Evolutionary conservation across 1,140 invertebrate genomes (phyloP).

Genomic region (Druon quercuslanigerum): DNA sequence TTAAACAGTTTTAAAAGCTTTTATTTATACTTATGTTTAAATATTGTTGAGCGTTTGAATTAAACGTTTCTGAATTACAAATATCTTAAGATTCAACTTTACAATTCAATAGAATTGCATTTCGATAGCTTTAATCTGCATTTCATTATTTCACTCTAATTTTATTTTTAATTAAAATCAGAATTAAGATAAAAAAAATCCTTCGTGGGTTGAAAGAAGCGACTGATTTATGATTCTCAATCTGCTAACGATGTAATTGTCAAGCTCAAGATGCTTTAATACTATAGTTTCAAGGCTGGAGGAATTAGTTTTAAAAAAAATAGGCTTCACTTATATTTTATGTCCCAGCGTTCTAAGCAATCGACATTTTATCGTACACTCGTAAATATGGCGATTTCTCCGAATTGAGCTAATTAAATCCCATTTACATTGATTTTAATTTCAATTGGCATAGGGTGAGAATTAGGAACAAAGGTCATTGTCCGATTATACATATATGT

Average conservation of each 20-base stretch:
- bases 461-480: slow-evolving; percentile 9
- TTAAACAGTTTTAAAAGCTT: too few relatives aligned
- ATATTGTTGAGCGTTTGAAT: too few relatives aligned
- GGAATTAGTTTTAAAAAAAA: neutral
- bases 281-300: neutral
- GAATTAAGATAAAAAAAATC: neutral
- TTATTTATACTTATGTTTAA: too few relatives aligned
- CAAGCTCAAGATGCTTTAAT: slow-evolving; percentile 4
- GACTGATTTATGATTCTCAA: slow-evolving; percentile 1
- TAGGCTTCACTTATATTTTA: neutral
- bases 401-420: too few relatives aligned
- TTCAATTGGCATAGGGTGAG: neutral
- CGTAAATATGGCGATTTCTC: too few relatives aligned
- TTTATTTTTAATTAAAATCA: neutral
- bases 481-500: neutral
- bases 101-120: too few relatives aligned
- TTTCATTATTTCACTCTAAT: neutral
- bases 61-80: too few relatives aligned
- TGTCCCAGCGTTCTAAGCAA: too few relatives aligned
- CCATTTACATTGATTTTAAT: too few relatives aligned
- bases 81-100: too few relatives aligned
- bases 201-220: neutral
- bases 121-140: too few relatives aligned
- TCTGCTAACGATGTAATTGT: neutral
- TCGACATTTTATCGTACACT: too few relatives aligned